phyloP scores from a whole-genome alignment of 2,113 vertebrate genomes.

The zebrafish (Danio rerio) region GRCz12tu NC_133180.1:73695501-73696000 shows the following conservation, averaged over 20 bases:
- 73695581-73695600: too few species aligned
- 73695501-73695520: too few species aligned
- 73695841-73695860: constrained; percentile 40
- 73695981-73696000: constrained; percentile 7
- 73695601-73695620: too few species aligned
- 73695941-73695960: not conserved
- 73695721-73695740: too few species aligned
- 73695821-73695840: constrained; percentile 62
- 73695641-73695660: too few species aligned
- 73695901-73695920: constrained; percentile 58
- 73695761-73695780: constrained; percentile 47
- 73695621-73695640: too few species aligned
- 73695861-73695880: constrained; percentile 61
- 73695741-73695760: not conserved
- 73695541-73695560: too few species aligned
- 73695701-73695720: too few species aligned
- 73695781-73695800: constrained; percentile 61
- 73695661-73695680: too few species aligned
- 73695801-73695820: constrained; percentile 40
- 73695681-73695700: too few species aligned
- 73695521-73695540: too few species aligned
- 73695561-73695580: too few species aligned
- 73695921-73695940: constrained; percentile 18
- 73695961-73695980: not conserved
- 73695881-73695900: constrained; percentile 44